These are phyloP conservation scores for Pterophyllum scalare DNA, from an alignment of 2,113 vertebrate species.

Conservation along the genomic window DNA sequence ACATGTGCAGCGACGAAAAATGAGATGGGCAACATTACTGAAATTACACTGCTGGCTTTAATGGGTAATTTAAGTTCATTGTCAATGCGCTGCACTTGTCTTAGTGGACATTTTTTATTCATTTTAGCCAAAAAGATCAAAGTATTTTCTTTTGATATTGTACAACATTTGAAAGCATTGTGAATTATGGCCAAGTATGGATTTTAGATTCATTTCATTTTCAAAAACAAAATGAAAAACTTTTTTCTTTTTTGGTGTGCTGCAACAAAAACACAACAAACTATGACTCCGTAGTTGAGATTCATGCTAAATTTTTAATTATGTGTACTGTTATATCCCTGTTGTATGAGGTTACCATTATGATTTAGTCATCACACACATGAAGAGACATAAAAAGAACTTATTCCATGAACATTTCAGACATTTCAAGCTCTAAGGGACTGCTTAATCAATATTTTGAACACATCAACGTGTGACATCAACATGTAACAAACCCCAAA, in stretches of 20 bases:
- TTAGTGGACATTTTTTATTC: neutral
- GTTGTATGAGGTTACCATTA: neutral
- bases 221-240: neutral
- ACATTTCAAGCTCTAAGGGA: neutral
- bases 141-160: neutral
- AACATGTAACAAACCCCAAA: neutral
- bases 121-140: neutral
- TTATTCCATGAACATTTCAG: neutral
- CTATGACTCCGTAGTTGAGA: neutral
- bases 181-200: neutral
- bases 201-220: neutral
- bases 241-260: neutral
- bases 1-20: neutral
- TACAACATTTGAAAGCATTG: neutral
- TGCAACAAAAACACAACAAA: neutral
- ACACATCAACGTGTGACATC: constrained; percentile 11
- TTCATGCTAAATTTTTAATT: neutral
- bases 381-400: too few species aligned
- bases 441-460: constrained; percentile 16
- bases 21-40: neutral
- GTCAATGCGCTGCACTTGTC: constrained; percentile 5
- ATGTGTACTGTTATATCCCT: neutral
- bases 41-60: constrained; percentile 4
- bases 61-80: constrained; percentile 7
- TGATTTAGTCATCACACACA: neutral